Base-by-base conservation (phyloP, 2,888 invertebrate species). In the Macaria liturata region DNA sequence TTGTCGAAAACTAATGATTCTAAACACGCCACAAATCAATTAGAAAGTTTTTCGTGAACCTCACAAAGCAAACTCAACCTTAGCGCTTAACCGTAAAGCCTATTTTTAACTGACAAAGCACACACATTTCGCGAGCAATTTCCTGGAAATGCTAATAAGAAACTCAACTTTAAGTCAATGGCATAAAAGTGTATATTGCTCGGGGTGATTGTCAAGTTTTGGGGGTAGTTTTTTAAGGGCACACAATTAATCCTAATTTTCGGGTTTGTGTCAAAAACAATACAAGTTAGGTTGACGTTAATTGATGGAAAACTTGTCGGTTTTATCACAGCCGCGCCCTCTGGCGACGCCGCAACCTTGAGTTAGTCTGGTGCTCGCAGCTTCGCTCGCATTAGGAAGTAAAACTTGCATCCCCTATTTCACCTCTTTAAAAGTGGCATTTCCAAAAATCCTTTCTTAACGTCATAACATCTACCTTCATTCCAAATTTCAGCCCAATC, bases 11-110 rank as follows among this genome's bases (percentile, higher is more conserved):
- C 72, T 76, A 81, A 81, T 80, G 80, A 75, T 73, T 66, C 70
- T 59, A 58, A 69, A 73, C 82, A 82, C 80, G 82, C 79, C 62
- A 81, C 75, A 69, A 75, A 78, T 78, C 81, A 81, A 82, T 81
- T 81, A 76, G 70, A 78, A 67, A 61, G 30, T 42, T 46, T 46
- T 49, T 9, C 31, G 42, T 42, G n/a, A 8, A 8, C 4, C 4
- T 44, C 31, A 30, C 5, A 9, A 51, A 45, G n/a, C 32, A 55
- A 55, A 45, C 1, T 9, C 4, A n/a, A 55, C 42, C 45, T 40
- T 52, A 54, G 44, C 50, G 3, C 5, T 3, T 1, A 9, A 20
- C 5, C 1, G 9, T 49, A 55, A 32, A 51, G 31, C 45, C 34
- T 48, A 55, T 44, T 31, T 40, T 47, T 7, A 4, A 4, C 1